These are phyloP conservation scores for Cacoxenus indagator DNA, from an alignment of 2,888 invertebrate genomes.

Conservation along the genomic window DNA sequence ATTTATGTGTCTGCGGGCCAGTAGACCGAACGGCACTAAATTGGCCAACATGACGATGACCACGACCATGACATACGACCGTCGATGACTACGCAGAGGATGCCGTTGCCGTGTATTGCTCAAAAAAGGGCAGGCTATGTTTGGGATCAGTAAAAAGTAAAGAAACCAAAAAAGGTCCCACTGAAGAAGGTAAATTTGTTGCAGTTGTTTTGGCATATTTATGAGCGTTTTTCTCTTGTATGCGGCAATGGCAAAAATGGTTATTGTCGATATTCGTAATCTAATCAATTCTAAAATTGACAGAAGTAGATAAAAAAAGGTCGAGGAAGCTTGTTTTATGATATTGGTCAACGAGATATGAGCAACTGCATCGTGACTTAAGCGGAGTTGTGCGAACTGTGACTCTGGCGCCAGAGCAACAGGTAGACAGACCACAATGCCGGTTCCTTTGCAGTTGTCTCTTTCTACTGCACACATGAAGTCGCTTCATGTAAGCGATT, in stretches of 20 bases:
- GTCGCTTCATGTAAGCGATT: no score
- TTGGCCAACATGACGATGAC: not conserved
- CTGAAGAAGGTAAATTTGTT: not conserved
- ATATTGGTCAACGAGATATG: not conserved
- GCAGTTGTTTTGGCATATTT: slow-evolving; percentile 16
- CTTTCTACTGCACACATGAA: not conserved
- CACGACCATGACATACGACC: no score
- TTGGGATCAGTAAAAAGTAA: no score
- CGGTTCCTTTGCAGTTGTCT: not conserved
- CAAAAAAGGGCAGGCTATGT: no score
- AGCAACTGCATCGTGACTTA: not conserved
- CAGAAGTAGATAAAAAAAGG: not conserved
- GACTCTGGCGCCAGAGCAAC: slow-evolving; percentile 8
- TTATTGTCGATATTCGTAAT: slow-evolving; percentile 3
- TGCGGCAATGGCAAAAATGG: not conserved
- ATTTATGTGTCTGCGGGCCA: slow-evolving; percentile 51
- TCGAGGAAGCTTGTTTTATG: not conserved
- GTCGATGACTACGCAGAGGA: no score
- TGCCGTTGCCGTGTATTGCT: no score
- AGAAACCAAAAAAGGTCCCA: not conserved
- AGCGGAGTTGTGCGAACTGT: not conserved
- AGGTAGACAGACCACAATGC: not conserved
- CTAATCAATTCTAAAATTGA: slow-evolving; percentile 3
- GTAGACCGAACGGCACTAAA: not conserved
- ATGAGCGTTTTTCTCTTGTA: not conserved